Evolutionary conservation across 1,140 invertebrate species (phyloP), one percentile per base, ranked within the genome.

Genomic region (Leptoteleia sp.): DNA sequence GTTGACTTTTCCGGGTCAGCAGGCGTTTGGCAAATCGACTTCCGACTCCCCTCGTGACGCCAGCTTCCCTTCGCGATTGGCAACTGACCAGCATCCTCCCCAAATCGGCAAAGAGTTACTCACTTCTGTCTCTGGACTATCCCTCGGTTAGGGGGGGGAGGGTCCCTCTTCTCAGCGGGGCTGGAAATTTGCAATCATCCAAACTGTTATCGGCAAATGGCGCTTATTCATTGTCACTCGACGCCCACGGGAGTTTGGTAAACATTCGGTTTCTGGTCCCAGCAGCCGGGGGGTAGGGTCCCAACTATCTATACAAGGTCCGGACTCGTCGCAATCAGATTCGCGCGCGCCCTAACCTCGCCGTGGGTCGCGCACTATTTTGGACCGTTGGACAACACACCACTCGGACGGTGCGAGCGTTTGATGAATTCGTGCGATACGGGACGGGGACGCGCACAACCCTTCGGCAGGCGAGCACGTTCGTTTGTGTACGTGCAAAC

Each of bases 401-500:
- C n/a, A n/a, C n/a, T 40, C 38, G 22, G 37, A 48, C 27, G 59
- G 38, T 43, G 73, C 62, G 50, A 78, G 80, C 80, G n/a, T 81
- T 78, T 68, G 77, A 82, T 79, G 76, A 65, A 70, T 75, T 78
- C 76, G 61, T 50, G 61, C 31, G 78, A 79, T 80, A 82, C 19
- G 68, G 42, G 11, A 81, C 76, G 80, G 59, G 61, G 61, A 77
- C 82, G 77, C 80, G 83, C 83, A 81, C 82, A 25, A 80, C 82
- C 80, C 81, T 83, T 73, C 76, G 76, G 61, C 76, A n/a, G 78
- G 72, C 67, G 27, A 65, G 71, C 45, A 61, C 55, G 40, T 47
- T 71, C 71, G 55, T 42, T 75, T 81, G 78, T 84, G 72, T 83
- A 80, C 76, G 82, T 76, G 72, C 76, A 79, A 82, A 80, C 79